Base-by-base conservation (phyloP, 2,797 vertebrate species). In the Arnoldichthys spilopterus region DNA sequence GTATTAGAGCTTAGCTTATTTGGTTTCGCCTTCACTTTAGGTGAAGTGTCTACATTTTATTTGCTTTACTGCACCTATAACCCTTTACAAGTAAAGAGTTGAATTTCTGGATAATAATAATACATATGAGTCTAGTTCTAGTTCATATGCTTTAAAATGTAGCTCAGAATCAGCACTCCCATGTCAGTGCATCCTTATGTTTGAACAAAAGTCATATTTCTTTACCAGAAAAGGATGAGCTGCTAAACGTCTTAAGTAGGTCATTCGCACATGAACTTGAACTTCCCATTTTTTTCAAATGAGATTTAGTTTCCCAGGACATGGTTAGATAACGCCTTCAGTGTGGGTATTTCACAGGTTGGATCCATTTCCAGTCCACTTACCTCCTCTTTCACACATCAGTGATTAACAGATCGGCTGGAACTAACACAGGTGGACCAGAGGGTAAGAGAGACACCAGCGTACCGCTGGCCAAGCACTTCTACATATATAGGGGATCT, bases 301-400 rank as follows among this genome's bases (percentile, higher is more conserved):
- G 30, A 62, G 28, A 8, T 62, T 32, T 11, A 20, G 18, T 18
- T 63, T 5, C 7, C 16, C n/a, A 0, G 32, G 7, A 1, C 16
- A n/a, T 34, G 20, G 28, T n/a, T 34, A 34, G 59, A 22, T 43
- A 37, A 37, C 32, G 59, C 32, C 62, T 22, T 64, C 34, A 22
- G 37, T 7, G 6, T 13, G 24, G 30, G n/a, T 51, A 77, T 63
- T 62, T 54, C 18, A 73, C 43, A 70, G 58, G 58, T 40, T 49
- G 62, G 59, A 58, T 64, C 18, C 56, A 75, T 74, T 71, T 78
- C 64, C 49, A 75, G 62, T 68, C 43, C 67, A 72, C 62, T 82
- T 76, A 63, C 49, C 73, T 58, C 62, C 54, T 70, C 40, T 59
- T 72, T 78, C 72, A 75, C 72, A 81, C 67, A 67, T 40, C 63